A percentile compares a stretch with the other conserved stretches of the same genome.
phyloP scores from a whole-genome alignment of 2,113 vertebrate genomes.

The Rhabdornis inornatus region DNA sequence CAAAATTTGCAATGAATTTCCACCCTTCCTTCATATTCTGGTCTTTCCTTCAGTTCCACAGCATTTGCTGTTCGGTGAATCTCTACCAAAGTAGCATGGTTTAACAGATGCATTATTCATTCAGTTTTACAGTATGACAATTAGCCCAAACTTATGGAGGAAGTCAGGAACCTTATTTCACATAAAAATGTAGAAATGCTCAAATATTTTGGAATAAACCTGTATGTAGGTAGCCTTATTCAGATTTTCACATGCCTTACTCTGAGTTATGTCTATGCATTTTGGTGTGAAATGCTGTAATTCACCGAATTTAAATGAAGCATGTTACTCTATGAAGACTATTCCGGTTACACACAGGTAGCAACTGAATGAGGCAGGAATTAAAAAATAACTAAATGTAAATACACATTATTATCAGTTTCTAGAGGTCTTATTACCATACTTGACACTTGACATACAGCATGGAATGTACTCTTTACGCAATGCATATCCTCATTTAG shows the following conservation, averaged over 20 bases:
- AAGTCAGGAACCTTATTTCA: not conserved
- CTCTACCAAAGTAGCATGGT: not conserved
- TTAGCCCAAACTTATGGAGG: not conserved
- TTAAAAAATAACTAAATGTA: not conserved
- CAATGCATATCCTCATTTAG: not conserved
- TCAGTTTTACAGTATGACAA: not conserved
- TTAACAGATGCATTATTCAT: not conserved
- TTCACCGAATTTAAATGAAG: not conserved
- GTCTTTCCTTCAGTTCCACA: not conserved
- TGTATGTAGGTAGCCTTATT: not conserved
- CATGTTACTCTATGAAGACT: not conserved
- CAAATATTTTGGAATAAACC: not conserved
- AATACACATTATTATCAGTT: not conserved
- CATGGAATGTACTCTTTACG: not conserved
- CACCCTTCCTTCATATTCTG: not conserved
- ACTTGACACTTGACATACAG: not conserved
- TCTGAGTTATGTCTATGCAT: not conserved
- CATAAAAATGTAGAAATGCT: not conserved
- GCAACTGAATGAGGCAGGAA: not conserved
- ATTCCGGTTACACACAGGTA: rapidly evolving
- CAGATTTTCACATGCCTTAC: not conserved
- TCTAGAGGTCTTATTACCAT: not conserved
- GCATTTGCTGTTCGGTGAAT: not conserved
- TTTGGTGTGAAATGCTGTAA: not conserved
- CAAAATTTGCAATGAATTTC: not conserved